Evolutionary conservation across 2,113 vertebrate genomes (phyloP).

Genomic region (Terrapene triunguis): DNA sequence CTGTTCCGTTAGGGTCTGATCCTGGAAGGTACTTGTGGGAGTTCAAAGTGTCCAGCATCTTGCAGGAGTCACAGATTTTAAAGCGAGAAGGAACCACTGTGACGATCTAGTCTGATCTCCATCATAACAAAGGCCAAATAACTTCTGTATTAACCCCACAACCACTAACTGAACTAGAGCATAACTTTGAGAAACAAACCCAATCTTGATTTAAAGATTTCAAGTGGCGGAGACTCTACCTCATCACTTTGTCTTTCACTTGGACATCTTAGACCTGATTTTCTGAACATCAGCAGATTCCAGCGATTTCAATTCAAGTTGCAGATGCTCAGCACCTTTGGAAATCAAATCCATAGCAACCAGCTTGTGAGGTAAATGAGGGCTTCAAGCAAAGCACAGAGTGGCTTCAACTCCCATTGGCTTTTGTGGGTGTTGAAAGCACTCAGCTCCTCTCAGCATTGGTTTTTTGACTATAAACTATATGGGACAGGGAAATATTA

Average conservation of each 20-base stretch:
- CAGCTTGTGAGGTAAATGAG: slow-evolving; percentile 44
- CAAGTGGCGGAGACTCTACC: neutral
- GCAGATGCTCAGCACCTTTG: neutral
- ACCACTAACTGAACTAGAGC: neutral
- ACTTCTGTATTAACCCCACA: neutral
- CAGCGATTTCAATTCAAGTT: neutral
- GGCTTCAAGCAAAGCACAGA: slow-evolving; percentile 39
- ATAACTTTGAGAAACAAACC: neutral
- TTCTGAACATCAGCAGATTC: slow-evolving; percentile 24
- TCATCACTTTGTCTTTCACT: neutral
- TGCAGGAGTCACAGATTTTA: neutral
- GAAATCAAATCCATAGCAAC: neutral
- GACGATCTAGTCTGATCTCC: neutral
- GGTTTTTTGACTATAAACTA: slow-evolving; percentile 4
- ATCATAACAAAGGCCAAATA: neutral
- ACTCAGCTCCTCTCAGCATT: slow-evolving; percentile 17
- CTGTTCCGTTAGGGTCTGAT: neutral
- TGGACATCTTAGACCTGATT: neutral
- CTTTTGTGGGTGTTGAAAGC: neutral
- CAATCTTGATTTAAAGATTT: neutral
- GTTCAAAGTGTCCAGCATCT: neutral
- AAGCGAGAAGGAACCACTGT: neutral
- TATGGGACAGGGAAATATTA: slow-evolving; percentile 10
- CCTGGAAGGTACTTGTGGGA: neutral
- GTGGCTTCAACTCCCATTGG: slow-evolving; percentile 6